Percentiles rank a stretch among this genome's conserved stretches.
Conservation (phyloP, 1,140 invertebrate species). For the Hycleus phaleratus region DNA sequence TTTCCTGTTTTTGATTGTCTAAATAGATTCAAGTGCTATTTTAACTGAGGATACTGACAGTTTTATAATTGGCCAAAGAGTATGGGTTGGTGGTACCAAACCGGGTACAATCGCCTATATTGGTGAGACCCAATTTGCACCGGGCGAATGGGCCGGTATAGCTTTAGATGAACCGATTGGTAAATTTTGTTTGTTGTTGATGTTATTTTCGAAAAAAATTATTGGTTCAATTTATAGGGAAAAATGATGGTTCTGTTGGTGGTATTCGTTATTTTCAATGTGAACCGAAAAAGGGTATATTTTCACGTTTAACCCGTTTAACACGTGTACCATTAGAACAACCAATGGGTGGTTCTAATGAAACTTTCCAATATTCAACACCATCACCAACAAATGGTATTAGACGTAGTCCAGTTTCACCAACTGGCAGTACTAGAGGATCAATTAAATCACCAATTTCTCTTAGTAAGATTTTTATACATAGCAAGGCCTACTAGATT, state of each 20-base stretch:
- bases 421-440: conserved; percentile 44
- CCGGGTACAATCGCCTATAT: conserved; percentile 93
- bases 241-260: conserved; percentile 94
- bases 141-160: conserved; percentile 94
- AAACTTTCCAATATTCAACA: conserved; percentile 16
- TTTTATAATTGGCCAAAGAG: conserved; percentile 90
- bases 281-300: conserved; percentile 86
- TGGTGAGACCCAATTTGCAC: conserved; percentile 94
- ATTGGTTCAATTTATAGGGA: conserved; percentile 54
- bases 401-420: conserved; percentile 37
- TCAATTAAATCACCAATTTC: conserved; percentile 40
- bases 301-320: conserved; percentile 83
- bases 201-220: background rate
- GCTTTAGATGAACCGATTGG: conserved; percentile 91
- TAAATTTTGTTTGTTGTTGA: conserved; percentile 26
- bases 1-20: background rate
- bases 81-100: conserved; percentile 94
- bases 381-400: conserved; percentile 22
- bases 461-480: conserved; percentile 30
- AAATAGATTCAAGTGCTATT: conserved; percentile 70
- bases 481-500: too few species aligned
- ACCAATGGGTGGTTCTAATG: conserved; percentile 36
- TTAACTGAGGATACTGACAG: conserved; percentile 86
- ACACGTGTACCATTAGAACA: conserved; percentile 59
- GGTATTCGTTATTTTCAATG: conserved; percentile 91